Evolutionary conservation across 2,113 vertebrate genomes (phyloP).

Genomic region (Diphyllodes magnificus): DNA sequence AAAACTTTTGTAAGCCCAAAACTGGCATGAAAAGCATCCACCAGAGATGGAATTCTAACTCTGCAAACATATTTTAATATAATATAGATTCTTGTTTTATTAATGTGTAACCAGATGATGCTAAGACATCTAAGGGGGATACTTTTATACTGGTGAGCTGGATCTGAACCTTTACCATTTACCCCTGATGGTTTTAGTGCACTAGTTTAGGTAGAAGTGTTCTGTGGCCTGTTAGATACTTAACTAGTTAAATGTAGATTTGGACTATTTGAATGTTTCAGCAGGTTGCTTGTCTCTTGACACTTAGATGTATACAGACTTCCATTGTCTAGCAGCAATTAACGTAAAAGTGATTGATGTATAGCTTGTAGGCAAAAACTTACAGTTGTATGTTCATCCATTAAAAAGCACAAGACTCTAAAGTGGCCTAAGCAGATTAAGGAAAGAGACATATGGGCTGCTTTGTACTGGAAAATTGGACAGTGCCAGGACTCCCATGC

Average conservation of each 20-base stretch:
- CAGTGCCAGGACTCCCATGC: neutral
- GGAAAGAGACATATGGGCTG: neutral
- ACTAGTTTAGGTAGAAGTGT: slow-evolving; percentile 39
- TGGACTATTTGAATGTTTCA: slow-evolving; percentile 34
- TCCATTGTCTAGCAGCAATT: slow-evolving; percentile 50
- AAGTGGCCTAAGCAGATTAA: slow-evolving; percentile 53
- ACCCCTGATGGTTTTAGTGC: neutral
- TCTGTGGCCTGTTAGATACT: slow-evolving; percentile 36
- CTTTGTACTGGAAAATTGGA: neutral
- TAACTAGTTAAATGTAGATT: slow-evolving; percentile 41
- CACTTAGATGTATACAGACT: slow-evolving; percentile 3
- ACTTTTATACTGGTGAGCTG: neutral
- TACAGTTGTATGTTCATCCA: neutral
- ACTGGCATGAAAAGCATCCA: neutral
- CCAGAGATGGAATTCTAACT: neutral
- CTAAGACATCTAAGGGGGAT: neutral
- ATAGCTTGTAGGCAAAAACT: slow-evolving; percentile 31
- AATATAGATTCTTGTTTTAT: neutral
- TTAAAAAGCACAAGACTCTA: slow-evolving; percentile 7
- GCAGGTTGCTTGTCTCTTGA: slow-evolving; percentile 56
- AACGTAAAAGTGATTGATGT: slow-evolving; percentile 56
- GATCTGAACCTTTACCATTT: slow-evolving; percentile 40
- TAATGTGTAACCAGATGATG: slow-evolving; percentile 1
- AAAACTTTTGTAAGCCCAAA: neutral
- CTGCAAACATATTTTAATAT: neutral